These are phyloP conservation scores for Montipora sp. DNA, from an alignment of 64 coral and sea anemone species.

Conservation along the genomic window DNA sequence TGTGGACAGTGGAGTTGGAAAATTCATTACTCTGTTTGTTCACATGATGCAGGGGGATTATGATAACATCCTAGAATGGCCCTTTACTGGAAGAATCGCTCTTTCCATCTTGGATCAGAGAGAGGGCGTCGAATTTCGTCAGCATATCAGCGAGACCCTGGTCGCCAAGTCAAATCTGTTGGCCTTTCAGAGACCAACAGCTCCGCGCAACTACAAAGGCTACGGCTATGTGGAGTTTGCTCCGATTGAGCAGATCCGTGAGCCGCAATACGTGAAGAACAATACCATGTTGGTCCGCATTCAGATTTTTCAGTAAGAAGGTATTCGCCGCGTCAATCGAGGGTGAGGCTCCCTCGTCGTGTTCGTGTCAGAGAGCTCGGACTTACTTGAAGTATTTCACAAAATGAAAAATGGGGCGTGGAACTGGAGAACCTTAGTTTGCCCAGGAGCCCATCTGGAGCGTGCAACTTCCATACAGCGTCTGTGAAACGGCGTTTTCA, in stretches of 20 bases:
- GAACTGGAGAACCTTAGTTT: too few relatives aligned
- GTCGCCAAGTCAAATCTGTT: conserved; percentile 85
- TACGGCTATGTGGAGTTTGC: conserved; percentile 95
- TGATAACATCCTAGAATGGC: conserved; percentile 86
- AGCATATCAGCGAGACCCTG: conserved; percentile 93
- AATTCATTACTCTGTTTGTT: conserved; percentile 76
- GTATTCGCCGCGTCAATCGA: too few relatives aligned
- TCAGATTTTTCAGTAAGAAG: conserved; percentile 81
- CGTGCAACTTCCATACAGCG: too few relatives aligned
- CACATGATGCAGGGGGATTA: conserved; percentile 95
- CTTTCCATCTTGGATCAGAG: conserved; percentile 92
- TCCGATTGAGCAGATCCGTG: conserved; percentile 79
- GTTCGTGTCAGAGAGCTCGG: too few relatives aligned
- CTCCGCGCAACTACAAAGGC: conserved; percentile 85
- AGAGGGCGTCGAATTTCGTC: conserved; percentile 75
- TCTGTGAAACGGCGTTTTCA: too few relatives aligned
- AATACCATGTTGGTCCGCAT: conserved; percentile 83
- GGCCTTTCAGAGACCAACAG: conserved; percentile 88
- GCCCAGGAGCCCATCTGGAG: too few relatives aligned
- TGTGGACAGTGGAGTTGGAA: conserved; percentile 73
- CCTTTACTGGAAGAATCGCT: conserved; percentile 83
- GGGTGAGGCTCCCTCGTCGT: too few relatives aligned
- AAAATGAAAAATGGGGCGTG: too few relatives aligned
- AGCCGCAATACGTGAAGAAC: conserved; percentile 84
- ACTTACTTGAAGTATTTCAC: too few relatives aligned